These are phyloP conservation scores for Amazona guildingii DNA, from an alignment of 2,113 vertebrate genomes.

Conservation along the genomic window DNA sequence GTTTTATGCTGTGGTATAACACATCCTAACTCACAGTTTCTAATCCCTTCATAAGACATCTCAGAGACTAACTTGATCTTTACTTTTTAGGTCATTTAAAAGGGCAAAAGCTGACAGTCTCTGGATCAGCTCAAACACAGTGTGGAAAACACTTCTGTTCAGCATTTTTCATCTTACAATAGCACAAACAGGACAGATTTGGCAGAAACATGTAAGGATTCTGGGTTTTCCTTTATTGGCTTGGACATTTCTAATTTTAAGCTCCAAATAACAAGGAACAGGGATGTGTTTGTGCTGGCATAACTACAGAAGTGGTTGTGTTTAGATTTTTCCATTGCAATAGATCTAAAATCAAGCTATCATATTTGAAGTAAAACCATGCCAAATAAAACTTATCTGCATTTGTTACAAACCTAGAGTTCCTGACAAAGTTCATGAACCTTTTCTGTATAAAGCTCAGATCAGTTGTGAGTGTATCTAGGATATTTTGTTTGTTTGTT, in stretches of 20 bases:
- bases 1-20: not conserved
- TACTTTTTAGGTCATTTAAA: not conserved
- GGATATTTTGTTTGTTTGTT: not conserved
- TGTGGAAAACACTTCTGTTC: not conserved
- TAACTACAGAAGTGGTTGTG: not conserved
- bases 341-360: not conserved
- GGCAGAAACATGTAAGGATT: not conserved
- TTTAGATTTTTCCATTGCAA: slow-evolving; percentile 15
- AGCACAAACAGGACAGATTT: not conserved
- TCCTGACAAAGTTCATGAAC: not conserved
- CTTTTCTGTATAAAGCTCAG: not conserved
- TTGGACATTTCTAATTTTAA: slow-evolving; percentile 2
- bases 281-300: slow-evolving; percentile 12
- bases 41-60: not conserved
- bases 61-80: not conserved
- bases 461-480: not conserved
- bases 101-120: not conserved
- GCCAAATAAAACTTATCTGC: not conserved
- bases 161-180: not conserved
- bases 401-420: not conserved
- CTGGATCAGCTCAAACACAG: not conserved
- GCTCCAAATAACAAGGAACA: not conserved
- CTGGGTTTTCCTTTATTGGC: not conserved
- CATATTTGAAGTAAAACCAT: not conserved
- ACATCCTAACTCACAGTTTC: not conserved